Conservation (phyloP, 2,113 vertebrate species). For the Leptobrachium ailaonicum region DNA sequence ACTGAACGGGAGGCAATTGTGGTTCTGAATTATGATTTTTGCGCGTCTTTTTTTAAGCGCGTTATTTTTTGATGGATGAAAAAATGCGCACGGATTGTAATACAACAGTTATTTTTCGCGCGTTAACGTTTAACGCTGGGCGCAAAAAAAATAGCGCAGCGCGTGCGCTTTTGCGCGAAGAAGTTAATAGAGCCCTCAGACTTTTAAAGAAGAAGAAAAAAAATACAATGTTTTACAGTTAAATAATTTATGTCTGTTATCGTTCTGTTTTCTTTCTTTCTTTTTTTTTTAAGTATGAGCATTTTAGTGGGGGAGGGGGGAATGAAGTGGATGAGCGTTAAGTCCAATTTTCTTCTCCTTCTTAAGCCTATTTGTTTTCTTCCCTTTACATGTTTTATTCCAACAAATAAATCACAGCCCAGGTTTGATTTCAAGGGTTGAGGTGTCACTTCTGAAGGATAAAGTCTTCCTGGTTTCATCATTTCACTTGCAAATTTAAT, state of each 20-base stretch:
- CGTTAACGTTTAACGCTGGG: no score
- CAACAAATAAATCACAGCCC: constrained; percentile 43
- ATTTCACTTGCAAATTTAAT: constrained; percentile 51
- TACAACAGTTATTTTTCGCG: not conserved
- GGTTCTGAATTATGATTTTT: no score
- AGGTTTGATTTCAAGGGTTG: constrained; percentile 45
- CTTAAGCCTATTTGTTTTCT: constrained; percentile 23
- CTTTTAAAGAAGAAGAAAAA: no score
- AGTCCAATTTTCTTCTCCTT: constrained; percentile 27
- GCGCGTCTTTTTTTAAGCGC: no score
- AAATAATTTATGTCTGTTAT: constrained; percentile 28
- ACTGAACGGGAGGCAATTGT: no score
- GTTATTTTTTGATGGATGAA: no score
- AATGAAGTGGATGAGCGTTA: constrained; percentile 22
- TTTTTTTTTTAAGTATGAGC: not conserved
- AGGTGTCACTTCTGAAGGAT: constrained; percentile 50
- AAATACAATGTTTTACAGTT: not conserved
- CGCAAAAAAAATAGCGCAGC: no score
- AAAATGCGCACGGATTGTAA: no score
- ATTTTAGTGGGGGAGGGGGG: not conserved
- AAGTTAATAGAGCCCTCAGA: no score
- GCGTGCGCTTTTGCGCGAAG: no score
- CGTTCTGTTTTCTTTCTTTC: constrained; percentile 9
- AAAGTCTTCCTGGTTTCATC: constrained; percentile 37
- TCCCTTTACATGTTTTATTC: constrained; percentile 40